Conservation (phyloP, 92 coral and sea anemone genomes). For the Heliopora coerulea region DNA sequence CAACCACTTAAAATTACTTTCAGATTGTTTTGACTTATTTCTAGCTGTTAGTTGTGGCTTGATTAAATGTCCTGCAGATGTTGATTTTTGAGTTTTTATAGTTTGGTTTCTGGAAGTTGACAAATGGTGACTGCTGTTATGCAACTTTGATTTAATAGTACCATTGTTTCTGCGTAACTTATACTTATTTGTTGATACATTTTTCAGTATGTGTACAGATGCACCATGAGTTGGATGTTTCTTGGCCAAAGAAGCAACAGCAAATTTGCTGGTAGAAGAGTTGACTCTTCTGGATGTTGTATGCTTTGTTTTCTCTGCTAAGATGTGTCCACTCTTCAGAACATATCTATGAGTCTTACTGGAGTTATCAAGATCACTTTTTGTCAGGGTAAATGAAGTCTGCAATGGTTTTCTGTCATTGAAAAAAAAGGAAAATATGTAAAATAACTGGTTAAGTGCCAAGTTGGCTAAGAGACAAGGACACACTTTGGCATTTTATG, state of each 20-base stretch:
- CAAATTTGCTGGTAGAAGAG: not conserved
- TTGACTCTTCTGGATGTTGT: not conserved
- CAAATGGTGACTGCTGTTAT: not conserved
- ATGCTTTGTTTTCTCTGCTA: not conserved
- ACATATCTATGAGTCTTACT: not conserved
- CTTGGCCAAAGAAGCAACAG: not conserved
- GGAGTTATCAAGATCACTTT: not conserved
- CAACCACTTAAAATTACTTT: constrained; percentile 1
- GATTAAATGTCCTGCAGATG: not conserved
- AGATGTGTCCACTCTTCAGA: not conserved
- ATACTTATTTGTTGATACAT: not conserved
- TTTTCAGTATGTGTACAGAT: not conserved
- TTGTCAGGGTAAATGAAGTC: not conserved
- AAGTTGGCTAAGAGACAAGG: too few species aligned
- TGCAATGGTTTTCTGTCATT: too few species aligned
- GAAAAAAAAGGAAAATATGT: too few species aligned
- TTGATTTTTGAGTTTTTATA: not conserved
- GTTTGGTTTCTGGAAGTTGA: not conserved
- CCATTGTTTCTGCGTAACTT: not conserved
- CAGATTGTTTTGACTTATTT: not conserved
- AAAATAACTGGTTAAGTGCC: too few species aligned
- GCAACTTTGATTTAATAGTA: too few species aligned
- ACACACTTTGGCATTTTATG: too few species aligned
- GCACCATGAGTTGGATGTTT: not conserved
- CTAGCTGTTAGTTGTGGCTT: not conserved